phyloP scores from a whole-genome alignment of 2,113 vertebrate genomes.

The Xiphorhynchus elegans region DNA sequence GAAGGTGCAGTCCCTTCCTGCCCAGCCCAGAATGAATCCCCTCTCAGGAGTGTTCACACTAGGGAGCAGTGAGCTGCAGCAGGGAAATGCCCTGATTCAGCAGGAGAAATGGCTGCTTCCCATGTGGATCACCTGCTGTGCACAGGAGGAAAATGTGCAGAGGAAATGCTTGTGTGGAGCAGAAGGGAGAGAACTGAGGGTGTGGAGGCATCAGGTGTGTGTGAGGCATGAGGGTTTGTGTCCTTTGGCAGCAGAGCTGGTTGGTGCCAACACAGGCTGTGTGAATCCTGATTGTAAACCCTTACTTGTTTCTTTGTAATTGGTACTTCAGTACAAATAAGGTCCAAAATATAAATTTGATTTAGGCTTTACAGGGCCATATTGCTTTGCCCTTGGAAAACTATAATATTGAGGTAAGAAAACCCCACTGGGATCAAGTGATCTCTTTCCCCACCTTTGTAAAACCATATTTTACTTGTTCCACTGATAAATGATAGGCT shows the following conservation, averaged over 20 bases:
- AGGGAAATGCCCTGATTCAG: neutral
- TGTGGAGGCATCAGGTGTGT: neutral
- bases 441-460: neutral
- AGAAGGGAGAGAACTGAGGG: neutral
- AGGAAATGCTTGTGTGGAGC: neutral
- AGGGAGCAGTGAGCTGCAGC: neutral
- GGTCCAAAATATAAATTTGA: neutral
- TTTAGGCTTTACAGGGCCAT: neutral
- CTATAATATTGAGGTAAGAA: neutral
- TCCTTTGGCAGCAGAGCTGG: neutral
- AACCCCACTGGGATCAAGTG: neutral
- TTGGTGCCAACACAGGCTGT: neutral
- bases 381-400: neutral
- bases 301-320: neutral
- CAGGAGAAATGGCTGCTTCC: neutral
- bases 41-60: neutral
- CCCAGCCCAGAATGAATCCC: neutral
- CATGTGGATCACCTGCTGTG: neutral
- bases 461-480: neutral
- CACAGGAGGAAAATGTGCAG: too few species aligned
- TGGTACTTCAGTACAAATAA: neutral
- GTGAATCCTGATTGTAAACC: neutral
- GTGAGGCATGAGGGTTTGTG: neutral
- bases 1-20: neutral
- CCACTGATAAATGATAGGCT: neutral